phyloP scores from a whole-genome alignment of 2,888 invertebrate species.

The Drosophila picticornis region DNA sequence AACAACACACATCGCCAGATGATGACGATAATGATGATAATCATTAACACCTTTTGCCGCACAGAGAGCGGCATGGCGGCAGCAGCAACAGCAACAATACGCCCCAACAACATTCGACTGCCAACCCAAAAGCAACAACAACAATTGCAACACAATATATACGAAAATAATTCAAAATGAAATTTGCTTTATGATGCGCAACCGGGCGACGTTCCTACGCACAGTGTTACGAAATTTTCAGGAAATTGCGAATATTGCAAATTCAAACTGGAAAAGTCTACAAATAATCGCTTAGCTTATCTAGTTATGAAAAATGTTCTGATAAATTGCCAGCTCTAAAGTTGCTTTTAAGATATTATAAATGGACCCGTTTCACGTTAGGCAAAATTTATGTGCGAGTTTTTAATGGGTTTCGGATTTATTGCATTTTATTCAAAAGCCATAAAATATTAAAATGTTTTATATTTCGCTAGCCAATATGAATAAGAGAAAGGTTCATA shows the following conservation, averaged over 20 bases:
- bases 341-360: not conserved
- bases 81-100: constrained; percentile 55
- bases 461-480: not conserved
- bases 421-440: not conserved
- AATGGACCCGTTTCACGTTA: not conserved
- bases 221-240: constrained; percentile 41
- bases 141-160: constrained; percentile 54
- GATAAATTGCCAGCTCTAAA: not conserved
- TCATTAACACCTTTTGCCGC: constrained; percentile 83
- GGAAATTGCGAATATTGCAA: not conserved
- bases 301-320: not conserved
- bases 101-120: constrained; percentile 56
- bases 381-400: not conserved
- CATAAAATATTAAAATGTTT: constrained; percentile 1
- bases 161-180: constrained; percentile 85
- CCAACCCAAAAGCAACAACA: constrained; percentile 40
- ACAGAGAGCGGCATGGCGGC: constrained; percentile 52
- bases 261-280: not conserved
- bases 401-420: constrained; percentile 1
- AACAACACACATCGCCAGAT: constrained; percentile 49
- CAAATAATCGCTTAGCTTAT: not conserved
- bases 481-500: constrained; percentile 9
- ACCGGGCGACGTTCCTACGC: constrained; percentile 71
- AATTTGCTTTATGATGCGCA: constrained; percentile 85
- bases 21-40: constrained; percentile 78